Percentiles rank a stretch among this genome's conserved stretches.
phyloP scores from a whole-genome alignment of 1,140 invertebrate genomes.

The Drosophila suzukii region DNA sequence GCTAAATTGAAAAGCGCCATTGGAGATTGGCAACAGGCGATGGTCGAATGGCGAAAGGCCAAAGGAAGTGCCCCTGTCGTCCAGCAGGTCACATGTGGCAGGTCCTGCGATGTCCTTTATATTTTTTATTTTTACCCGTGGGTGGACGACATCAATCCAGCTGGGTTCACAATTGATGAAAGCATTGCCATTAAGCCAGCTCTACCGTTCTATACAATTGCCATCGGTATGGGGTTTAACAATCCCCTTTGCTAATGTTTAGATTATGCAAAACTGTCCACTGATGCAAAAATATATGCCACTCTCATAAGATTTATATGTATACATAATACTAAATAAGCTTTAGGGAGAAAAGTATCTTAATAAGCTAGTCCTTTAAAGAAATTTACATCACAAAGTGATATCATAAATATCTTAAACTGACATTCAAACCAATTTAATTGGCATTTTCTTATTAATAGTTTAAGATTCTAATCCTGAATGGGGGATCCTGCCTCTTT shows the following conservation, averaged over 20 bases:
- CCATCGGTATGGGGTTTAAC: neutral
- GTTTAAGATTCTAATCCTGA: neutral
- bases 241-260: neutral
- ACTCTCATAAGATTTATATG: neutral
- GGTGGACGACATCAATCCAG: constrained; percentile 25
- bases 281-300: neutral
- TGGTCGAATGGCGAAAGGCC: neutral
- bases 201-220: constrained; percentile 8
- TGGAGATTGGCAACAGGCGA: constrained; percentile 44
- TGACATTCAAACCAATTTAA: too few relatives aligned
- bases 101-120: constrained; percentile 21
- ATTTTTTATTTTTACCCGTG: neutral
- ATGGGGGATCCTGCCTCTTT: too few relatives aligned
- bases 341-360: too few relatives aligned
- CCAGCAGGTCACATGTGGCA: constrained; percentile 36
- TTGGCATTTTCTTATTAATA: too few relatives aligned
- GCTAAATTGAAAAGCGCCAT: constrained; percentile 75
- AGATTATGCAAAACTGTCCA: neutral
- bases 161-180: constrained; percentile 46
- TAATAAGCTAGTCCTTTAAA: too few relatives aligned
- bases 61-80: constrained; percentile 31
- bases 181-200: constrained; percentile 30
- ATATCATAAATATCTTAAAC: too few relatives aligned
- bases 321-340: neutral
- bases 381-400: too few relatives aligned